Evolutionary conservation across 2,797 vertebrate species (phyloP), one percentile per base, ranked within the genome.

Genomic region (Lophura swinhoii): DNA sequence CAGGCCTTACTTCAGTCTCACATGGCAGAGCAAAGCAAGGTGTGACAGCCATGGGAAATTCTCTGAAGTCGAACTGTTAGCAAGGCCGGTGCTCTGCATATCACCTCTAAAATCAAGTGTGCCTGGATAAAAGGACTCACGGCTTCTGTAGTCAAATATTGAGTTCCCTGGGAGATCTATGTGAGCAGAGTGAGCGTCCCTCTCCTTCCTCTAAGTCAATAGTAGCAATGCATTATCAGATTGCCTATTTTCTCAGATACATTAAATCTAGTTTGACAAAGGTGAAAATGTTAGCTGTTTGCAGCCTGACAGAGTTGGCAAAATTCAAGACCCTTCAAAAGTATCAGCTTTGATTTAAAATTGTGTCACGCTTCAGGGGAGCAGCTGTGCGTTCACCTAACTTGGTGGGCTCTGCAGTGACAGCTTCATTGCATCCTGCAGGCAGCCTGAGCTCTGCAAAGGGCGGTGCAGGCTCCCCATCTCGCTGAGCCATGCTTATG

Each of bases 121-220:
- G 56, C 73, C 31, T 78, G 70, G 43, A 94, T 88, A 14, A 91
- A 91, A 87, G 76, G 85, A 75, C 59, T 88, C 70, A 12, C 3
- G 12, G 87, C 70, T 85, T 92, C 85, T 94, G 67, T 86, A 91
- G 82, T 95, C 63, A 84, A 93, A 93, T 95, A 91, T 51, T 78
- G 82, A 94, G 76, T 53, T 91, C 51, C 60, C 21, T 0, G 1
- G 67, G 91, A 91, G 87, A 95, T 72, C 55, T 74, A 14, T 74
- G 29, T 11, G 76, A 85, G 73, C 24, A 43, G 5, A 85, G 59
- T 72, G 72, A 0, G 1, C 37, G 33, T 94, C 53, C 82, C 60
- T 49, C 87, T 86, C 63, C 48, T 83, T 88, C 82, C 85, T 93
- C 72, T 59, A 94, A 95, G 84, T 95, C 91, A 91, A 84, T 53